Evolutionary conservation across 2,888 invertebrate genomes (phyloP).

Genomic region (Vandiemenella viatica): DNA sequence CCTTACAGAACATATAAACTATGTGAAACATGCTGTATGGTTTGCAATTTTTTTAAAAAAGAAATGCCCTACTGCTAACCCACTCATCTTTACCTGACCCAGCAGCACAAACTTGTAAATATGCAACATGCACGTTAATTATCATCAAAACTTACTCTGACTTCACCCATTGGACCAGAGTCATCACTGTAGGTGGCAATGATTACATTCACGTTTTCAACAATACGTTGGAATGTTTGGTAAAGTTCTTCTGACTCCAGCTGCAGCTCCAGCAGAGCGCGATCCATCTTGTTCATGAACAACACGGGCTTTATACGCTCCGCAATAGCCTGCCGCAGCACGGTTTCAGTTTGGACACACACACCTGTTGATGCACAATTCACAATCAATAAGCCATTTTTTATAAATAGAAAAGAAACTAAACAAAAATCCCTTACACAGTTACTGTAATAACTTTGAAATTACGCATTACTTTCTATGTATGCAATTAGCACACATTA

Average conservation of each 20-base stretch:
- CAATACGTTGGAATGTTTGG: constrained; percentile 98
- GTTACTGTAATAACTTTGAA: no score
- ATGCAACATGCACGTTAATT: no score
- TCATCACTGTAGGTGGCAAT: constrained; percentile 98
- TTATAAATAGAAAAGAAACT: constrained; percentile 15
- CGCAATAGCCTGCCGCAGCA: constrained; percentile 97
- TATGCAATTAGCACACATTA: no score
- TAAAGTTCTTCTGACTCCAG: constrained; percentile 91
- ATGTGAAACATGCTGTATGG: no score
- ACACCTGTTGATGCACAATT: constrained; percentile 55
- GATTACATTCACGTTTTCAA: constrained; percentile 99
- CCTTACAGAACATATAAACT: no score
- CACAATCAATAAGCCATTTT: constrained; percentile 8
- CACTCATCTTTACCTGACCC: no score
- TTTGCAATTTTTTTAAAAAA: no score
- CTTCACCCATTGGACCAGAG: constrained; percentile 97
- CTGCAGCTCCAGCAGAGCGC: constrained; percentile 93
- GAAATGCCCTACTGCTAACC: no score
- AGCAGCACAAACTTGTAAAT: no score
- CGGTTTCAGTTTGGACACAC: constrained; percentile 99
- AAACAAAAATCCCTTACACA: no score
- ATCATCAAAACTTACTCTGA: constrained; percentile 56
- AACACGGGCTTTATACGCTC: constrained; percentile 99
- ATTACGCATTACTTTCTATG: no score
- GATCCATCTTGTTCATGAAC: constrained; percentile 99